Evolutionary conservation across 2,888 invertebrate genomes (phyloP), one percentile per base, ranked within the genome.

Genomic region (Callimorpha dominula): DNA sequence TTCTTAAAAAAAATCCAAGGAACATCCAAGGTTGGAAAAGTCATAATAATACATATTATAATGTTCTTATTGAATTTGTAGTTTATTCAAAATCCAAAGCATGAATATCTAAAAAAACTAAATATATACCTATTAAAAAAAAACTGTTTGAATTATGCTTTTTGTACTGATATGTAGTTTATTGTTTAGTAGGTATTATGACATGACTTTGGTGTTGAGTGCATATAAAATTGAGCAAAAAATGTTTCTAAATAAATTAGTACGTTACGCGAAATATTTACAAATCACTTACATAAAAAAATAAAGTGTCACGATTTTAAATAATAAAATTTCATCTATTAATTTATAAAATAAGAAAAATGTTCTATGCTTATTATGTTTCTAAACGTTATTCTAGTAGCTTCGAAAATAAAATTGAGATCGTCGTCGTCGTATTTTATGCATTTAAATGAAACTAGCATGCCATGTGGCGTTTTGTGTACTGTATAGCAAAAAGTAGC

Each of bases 181-280:
- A 89, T 89, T 89, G 87, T 90, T 90, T 89, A 91, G 89, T 40
- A 50, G 50, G 17, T 92, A 94, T 93, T 93, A 95, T 93, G 94
- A 95, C 95, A 95, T 93, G 94, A 95, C 95, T 95, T 95, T 95
- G 95, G 95, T 95, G 95, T 95, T 92, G 92, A 91, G 91, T 95
- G 95, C 91, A 93, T 92, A 93, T 88, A 93, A 92, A 92, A 95
- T 95, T 95, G 95, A 95, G 95, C 95, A 95, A 95, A 93, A 93
- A 92, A 92, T 94, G 94, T 94, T 94, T 93, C 84, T 94, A 95
- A 93, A 94, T 94, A 95, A 95, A 94, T 93, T 92, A 93, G 88
- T 88, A 90, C 80, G 84, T 88, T 89, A 91, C 86, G 83, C 79
- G 89, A 87, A 89, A 87, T 93, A 94, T 92, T 86, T 92, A 94